phyloP scores from a whole-genome alignment of 2,797 vertebrate genomes.

The Onychomys leucogaster region DNA sequence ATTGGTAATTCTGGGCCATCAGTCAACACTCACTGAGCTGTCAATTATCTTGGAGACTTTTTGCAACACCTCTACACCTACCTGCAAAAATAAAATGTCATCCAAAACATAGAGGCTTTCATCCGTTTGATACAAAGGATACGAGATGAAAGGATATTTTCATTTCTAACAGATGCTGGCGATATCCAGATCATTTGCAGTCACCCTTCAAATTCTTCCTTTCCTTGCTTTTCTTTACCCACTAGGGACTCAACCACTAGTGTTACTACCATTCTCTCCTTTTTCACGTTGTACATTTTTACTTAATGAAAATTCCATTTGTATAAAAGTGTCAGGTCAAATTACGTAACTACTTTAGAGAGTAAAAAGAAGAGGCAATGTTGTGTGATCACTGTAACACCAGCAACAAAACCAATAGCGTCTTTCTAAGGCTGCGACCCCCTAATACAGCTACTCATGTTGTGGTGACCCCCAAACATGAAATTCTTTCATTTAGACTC shows the following conservation, averaged over 20 bases:
- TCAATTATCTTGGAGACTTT: not conserved
- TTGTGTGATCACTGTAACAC: not conserved
- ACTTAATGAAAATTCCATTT: not conserved
- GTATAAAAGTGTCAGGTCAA: not conserved
- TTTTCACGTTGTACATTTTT: not conserved
- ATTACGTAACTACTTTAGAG: not conserved
- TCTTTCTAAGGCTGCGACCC: too few species aligned
- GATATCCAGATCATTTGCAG: not conserved
- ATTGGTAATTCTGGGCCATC: not conserved
- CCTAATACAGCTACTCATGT: too few species aligned
- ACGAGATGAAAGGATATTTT: slow-evolving; percentile 47
- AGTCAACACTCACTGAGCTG: not conserved
- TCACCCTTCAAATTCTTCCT: not conserved
- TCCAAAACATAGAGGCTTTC: not conserved
- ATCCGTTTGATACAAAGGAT: not conserved
- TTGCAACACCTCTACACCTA: not conserved
- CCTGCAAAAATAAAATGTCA: not conserved
- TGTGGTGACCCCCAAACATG: too few species aligned
- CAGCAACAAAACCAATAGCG: not conserved
- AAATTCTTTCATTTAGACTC: not conserved
- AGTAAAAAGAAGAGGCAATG: not conserved
- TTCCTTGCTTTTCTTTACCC: not conserved
- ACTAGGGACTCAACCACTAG: not conserved
- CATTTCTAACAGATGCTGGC: not conserved
- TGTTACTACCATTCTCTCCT: not conserved